Base-by-base conservation (phyloP, 2,797 vertebrate genomes). In the Macrochelys suwanniensis region DNA sequence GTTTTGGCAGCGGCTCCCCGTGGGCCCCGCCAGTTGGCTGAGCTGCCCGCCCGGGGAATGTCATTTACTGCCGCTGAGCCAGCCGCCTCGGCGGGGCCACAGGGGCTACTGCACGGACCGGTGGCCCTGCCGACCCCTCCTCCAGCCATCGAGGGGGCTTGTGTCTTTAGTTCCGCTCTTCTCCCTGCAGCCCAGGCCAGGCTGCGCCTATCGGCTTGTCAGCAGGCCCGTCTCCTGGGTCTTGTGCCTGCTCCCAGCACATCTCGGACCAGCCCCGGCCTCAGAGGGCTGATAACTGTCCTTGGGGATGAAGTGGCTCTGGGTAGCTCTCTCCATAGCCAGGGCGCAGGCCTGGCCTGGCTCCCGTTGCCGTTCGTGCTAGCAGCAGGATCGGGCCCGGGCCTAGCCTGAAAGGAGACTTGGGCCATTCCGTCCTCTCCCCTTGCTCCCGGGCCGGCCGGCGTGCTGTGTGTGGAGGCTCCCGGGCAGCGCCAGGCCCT, bases 181-280 rank as follows among this genome's bases (percentile, higher is more conserved):
- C 81, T 23, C 0, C 49, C 54, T 0, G 33, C 25, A 51, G 37
- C 53, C 9, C 0, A 0, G 33, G 54, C 47, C 2, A 0, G 28
- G 80, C 53, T 1, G 0, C 49, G 7, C 87, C 91, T 84, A 85
- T 42, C n/a, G 28, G 7, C n/a, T 54, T 5, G 0, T 45, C 7
- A 0, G 13, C 37, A 77, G 84, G 78, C 59, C 31, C 42, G 45
- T 33, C 53, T 87, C 45, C 68, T 26, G 21, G 84, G 37, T 65
- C 8, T 13, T 31, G 65, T 15, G 23, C 47, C 84, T 61, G n/a
- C 47, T 45, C 7, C 61, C 37, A 7, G 15, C n/a, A 4, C n/a
- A 5, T 10, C 84, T 11, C 16, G 1, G 49, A 19, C 56, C 4
- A 4, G 50, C 74, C 77, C 68, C 77, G 54, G 45, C 68, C 84